phyloP scores from a whole-genome alignment of 2,113 vertebrate genomes.

The Butastur rufipennis region DNA sequence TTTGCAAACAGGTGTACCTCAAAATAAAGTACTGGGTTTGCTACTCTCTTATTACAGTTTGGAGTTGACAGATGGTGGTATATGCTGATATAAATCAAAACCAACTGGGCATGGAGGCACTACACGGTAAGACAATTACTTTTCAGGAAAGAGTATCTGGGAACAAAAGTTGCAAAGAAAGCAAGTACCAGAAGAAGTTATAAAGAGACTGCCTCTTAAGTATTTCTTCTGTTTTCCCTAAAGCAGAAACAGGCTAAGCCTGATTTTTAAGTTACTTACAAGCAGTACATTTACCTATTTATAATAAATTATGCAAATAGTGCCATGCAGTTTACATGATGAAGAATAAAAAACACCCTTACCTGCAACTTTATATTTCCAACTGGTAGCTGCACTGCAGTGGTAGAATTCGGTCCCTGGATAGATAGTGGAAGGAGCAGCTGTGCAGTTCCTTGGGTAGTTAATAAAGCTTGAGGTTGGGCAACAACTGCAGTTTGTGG shows the following conservation, averaged over 20 bases:
- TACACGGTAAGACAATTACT: background rate
- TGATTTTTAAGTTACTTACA: background rate
- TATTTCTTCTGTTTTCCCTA: background rate
- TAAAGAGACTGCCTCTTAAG: background rate
- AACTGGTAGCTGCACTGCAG: conserved; percentile 79
- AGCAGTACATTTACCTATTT: background rate
- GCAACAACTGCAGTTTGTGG: conserved; percentile 74
- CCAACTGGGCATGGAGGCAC: background rate
- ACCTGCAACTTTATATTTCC: conserved; percentile 84
- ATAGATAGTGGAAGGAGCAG: conserved; percentile 85
- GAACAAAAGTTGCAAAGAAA: background rate
- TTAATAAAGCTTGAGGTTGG: conserved; percentile 83
- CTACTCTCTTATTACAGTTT: background rate
- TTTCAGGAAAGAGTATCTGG: background rate
- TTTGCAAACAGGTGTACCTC: background rate
- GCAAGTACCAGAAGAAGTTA: background rate
- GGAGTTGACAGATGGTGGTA: background rate
- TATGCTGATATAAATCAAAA: background rate
- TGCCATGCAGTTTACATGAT: background rate
- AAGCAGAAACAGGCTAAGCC: background rate
- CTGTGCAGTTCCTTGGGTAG: conserved; percentile 78
- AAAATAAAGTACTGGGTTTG: background rate
- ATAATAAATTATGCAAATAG: background rate
- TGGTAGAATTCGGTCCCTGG: conserved; percentile 72
- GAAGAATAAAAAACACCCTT: background rate